Base-by-base conservation (phyloP, 1,140 invertebrate species). In the Drosophila seguyi region DNA sequence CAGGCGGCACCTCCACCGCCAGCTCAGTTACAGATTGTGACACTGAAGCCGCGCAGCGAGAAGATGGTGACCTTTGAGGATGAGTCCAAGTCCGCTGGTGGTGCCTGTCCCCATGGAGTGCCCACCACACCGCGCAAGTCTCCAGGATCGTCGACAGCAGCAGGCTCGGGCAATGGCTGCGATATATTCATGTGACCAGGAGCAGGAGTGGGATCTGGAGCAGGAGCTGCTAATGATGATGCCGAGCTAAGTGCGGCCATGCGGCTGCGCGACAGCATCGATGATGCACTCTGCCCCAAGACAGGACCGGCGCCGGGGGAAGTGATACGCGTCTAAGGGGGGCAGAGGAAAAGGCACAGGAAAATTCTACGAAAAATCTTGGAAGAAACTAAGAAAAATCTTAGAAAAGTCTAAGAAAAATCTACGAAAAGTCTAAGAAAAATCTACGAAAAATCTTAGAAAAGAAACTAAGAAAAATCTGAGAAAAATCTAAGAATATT, bases 51-150 rank as follows among this genome's bases (percentile, higher is more conserved):
- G 39, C 93, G 95, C 44, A 88, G 84, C 39, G 96, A 96, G 87
- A 97, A 97, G 93, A 96, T 96, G 95, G 96, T 97, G 16, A 97
- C 96, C 2, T 97, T 97, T 78, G 96, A 97, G 80, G 96, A 97
- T 80, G 96, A 97, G 75, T 93, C 94, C 44, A 88, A 93, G 59
- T 56, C 58, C 1, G 53, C 20, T 14, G 65, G 18, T 1, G 42
- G 44, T 8, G 48, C 45, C 72, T 92, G 90, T 71, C 92, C 92
- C 16, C 90, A 92, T 29, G 91, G 92, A 6, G 81, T 92, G 59
- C 91, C 90, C 36, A 92, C 93, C 18, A 93, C 93, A 16, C 92
- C 93, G n/a, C 92, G 92, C 5, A 93, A 93, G 50, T 93, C 93
- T 8, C 36, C 22, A 11, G 52, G n/a, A n/a, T n/a, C 31, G 4